Conservation (phyloP, 2,888 invertebrate species). For the Icerya purchasi region DNA sequence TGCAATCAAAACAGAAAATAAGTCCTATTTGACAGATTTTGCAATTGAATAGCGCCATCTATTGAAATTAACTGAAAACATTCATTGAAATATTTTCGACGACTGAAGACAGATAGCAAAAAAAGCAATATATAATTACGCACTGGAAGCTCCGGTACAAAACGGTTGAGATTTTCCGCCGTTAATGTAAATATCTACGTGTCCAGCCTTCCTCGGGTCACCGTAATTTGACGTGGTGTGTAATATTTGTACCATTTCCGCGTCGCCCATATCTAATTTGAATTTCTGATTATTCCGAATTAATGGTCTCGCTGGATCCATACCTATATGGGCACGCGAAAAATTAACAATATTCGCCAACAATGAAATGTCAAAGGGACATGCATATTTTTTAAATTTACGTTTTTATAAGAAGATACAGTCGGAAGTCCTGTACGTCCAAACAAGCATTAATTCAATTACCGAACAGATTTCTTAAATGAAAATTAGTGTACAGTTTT, state of each 20-base stretch:
- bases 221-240: constrained; percentile 64
- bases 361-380: background rate
- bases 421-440: too few relatives aligned
- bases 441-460: too few relatives aligned
- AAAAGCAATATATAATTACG: too few relatives aligned
- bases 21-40: too few relatives aligned
- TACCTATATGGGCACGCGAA: constrained; percentile 25
- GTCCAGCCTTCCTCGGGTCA: constrained; percentile 46
- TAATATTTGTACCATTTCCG: constrained; percentile 51
- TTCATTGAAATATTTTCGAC: too few relatives aligned
- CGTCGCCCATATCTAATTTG: constrained; percentile 47
- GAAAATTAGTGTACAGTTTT: too few relatives aligned
- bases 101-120: too few relatives aligned
- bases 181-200: constrained; percentile 60
- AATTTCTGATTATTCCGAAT: constrained; percentile 39
- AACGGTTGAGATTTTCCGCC: constrained; percentile 55
- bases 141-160: constrained; percentile 46
- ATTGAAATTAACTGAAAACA: too few relatives aligned
- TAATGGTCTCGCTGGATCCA: constrained; percentile 55
- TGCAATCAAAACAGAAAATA: constrained; percentile 23
- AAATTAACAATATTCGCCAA: background rate
- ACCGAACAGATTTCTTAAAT: too few relatives aligned
- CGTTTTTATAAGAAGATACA: too few relatives aligned
- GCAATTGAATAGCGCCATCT: too few relatives aligned
- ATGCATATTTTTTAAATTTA: too few relatives aligned